Evolutionary conservation across 2,797 vertebrate species (phyloP).

Genomic region (Urocyon cinereoargenteus): DNA sequence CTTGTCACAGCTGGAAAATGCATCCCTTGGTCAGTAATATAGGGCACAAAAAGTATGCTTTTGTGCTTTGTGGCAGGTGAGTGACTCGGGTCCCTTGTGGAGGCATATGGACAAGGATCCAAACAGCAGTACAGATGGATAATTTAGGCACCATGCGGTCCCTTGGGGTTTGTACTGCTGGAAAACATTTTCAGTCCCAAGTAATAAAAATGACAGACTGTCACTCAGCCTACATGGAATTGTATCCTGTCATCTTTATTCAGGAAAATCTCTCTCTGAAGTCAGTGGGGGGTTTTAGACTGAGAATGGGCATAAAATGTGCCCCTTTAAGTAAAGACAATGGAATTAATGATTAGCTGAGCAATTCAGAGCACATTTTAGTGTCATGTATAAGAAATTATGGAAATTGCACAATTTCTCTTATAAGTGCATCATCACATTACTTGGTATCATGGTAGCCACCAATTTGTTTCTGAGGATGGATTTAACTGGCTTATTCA

Average conservation of each 20-base stretch:
- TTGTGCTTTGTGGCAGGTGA: conserved; percentile 32
- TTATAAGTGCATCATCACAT: neutral
- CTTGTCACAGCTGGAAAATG: conserved; percentile 63
- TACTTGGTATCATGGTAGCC: conserved; percentile 13
- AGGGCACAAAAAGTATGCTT: neutral
- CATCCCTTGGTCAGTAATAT: conserved; percentile 2
- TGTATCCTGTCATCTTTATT: conserved; percentile 69
- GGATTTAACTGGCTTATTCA: conserved; percentile 30
- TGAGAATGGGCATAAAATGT: neutral
- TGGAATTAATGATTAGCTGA: conserved; percentile 42
- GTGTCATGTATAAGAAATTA: conserved; percentile 54
- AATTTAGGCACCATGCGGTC: conserved; percentile 38
- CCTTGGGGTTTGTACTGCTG: conserved; percentile 42
- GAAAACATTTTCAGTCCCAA: conserved; percentile 68
- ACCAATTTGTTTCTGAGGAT: conserved; percentile 18
- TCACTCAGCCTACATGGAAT: conserved; percentile 40
- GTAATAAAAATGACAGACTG: conserved; percentile 73
- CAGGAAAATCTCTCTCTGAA: conserved; percentile 67
- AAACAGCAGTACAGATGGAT: conserved; percentile 59
- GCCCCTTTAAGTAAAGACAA: conserved; percentile 56
- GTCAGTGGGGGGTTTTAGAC: conserved; percentile 51
- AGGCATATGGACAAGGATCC: conserved; percentile 49
- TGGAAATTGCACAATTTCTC: conserved; percentile 15
- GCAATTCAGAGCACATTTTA: conserved; percentile 36
- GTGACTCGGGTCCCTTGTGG: neutral